These are phyloP conservation scores for Ibidorhyncha struthersii DNA, from an alignment of 2,113 vertebrate genomes.

Conservation along the genomic window DNA sequence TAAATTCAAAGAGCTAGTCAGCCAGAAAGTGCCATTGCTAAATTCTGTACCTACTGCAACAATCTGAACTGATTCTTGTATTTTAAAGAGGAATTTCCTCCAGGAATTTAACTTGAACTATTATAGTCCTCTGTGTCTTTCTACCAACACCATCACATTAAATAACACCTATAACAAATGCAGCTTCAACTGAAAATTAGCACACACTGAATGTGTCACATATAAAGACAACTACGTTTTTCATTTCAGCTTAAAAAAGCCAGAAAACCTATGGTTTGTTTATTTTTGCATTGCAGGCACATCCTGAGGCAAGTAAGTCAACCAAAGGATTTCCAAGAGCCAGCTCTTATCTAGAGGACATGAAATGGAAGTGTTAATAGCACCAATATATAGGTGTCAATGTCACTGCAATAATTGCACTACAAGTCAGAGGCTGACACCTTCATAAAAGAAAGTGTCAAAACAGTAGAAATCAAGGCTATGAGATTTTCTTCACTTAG, in stretches of 20 bases:
- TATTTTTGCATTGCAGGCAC: conserved; percentile 10
- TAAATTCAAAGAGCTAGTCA: neutral
- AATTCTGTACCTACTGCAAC: neutral
- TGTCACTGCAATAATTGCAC: conserved; percentile 38
- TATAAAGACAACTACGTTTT: neutral
- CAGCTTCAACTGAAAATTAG: conserved; percentile 19
- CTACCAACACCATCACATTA: neutral
- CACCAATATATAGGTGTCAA: conserved; percentile 43
- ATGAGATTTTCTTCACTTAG: neutral
- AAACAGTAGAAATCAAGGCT: conserved; percentile 31
- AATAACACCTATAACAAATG: neutral
- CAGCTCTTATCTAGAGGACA: neutral
- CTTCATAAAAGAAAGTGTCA: conserved; percentile 33
- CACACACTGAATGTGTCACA: neutral
- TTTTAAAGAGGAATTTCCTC: neutral
- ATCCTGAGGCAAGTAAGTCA: conserved; percentile 17
- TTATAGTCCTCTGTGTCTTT: neutral
- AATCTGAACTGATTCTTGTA: neutral
- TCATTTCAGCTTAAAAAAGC: neutral
- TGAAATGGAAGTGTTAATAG: conserved; percentile 54
- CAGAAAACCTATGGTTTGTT: neutral
- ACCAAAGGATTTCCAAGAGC: conserved; percentile 13
- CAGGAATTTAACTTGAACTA: neutral
- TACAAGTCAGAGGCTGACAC: conserved; percentile 46
- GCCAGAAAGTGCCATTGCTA: neutral